Percentiles rank a stretch among this genome's conserved stretches.
These are phyloP conservation scores for Leucophora obtusa DNA, from an alignment of 2,888 invertebrate species.

Conservation along the genomic window DNA sequence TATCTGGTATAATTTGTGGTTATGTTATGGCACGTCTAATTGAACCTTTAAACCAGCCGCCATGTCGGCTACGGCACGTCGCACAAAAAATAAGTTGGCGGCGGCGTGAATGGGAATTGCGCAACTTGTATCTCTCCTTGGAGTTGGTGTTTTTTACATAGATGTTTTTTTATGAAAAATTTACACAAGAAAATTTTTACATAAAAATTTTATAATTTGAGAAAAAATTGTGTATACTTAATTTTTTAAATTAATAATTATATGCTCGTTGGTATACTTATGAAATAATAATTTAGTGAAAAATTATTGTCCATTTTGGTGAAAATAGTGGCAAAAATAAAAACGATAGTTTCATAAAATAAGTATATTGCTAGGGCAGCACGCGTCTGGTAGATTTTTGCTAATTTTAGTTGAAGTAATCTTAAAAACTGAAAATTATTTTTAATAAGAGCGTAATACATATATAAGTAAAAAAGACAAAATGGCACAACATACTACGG, in stretches of 20 bases:
- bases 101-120: no score
- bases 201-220: constrained; percentile 33
- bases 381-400: constrained; percentile 29
- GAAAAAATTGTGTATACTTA: constrained; percentile 11
- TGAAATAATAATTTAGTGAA: background rate
- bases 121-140: no score
- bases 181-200: constrained; percentile 62
- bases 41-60: no score
- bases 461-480: background rate
- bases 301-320: background rate
- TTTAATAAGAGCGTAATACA: no score
- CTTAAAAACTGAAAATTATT: constrained; percentile 19
- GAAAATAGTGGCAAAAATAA: background rate
- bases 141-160: constrained; percentile 45
- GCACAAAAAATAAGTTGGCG: no score
- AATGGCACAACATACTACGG: constrained; percentile 75
- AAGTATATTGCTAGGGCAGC: constrained; percentile 28
- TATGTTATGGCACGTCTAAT: no score
- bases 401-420: constrained; percentile 32
- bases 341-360: constrained; percentile 9
- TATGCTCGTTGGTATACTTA: no score
- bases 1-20: no score
- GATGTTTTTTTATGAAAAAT: constrained; percentile 63
- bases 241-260: no score
- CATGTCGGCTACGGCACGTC: no score